Percentiles rank a stretch among this genome's conserved stretches.
These are phyloP conservation scores for Megalops cyprinoides DNA, from an alignment of 2,797 vertebrate genomes.

Conservation along the genomic window DNA sequence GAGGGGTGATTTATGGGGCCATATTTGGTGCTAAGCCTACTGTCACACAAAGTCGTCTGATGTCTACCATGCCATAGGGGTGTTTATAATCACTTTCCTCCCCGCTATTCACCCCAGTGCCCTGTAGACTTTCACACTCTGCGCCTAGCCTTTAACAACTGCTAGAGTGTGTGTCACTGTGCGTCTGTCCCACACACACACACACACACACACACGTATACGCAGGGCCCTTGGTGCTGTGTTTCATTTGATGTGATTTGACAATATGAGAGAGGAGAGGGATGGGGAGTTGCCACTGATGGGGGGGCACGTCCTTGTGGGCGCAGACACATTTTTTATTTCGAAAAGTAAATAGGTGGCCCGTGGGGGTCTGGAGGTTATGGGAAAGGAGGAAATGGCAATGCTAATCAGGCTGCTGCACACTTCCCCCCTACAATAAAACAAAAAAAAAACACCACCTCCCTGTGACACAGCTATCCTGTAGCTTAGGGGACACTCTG, in stretches of 20 bases:
- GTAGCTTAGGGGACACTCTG: no score
- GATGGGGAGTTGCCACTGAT: conserved; percentile 65
- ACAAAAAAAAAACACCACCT: no score
- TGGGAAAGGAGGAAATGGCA: conserved; percentile 99
- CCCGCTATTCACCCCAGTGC: conserved; percentile 46
- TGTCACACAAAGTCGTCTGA: conserved; percentile 76
- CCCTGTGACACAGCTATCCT: no score
- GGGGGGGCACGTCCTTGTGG: conserved; percentile 78
- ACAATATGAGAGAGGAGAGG: conserved; percentile 72
- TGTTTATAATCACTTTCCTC: conserved; percentile 67
- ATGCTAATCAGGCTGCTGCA: conserved; percentile 95
- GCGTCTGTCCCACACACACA: conserved; percentile 34
- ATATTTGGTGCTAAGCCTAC: conserved; percentile 63
- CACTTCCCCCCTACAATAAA: conserved; percentile 92
- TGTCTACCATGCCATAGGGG: conserved; percentile 65
- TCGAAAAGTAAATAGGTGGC: conserved; percentile 98
- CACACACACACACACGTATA: conserved; percentile 30
- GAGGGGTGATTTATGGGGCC: conserved; percentile 55
- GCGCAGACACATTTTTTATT: conserved; percentile 94
- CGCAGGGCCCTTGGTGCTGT: no score
- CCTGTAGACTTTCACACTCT: conserved; percentile 32
- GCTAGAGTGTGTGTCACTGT: no score
- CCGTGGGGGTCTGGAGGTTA: conserved; percentile 98
- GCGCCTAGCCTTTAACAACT: conserved; percentile 29
- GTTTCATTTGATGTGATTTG: conserved; percentile 80